Evolutionary conservation across 2,888 invertebrate genomes (phyloP), one percentile per base, ranked within the genome.

Genomic region (Melikaiella ostensackeni): DNA sequence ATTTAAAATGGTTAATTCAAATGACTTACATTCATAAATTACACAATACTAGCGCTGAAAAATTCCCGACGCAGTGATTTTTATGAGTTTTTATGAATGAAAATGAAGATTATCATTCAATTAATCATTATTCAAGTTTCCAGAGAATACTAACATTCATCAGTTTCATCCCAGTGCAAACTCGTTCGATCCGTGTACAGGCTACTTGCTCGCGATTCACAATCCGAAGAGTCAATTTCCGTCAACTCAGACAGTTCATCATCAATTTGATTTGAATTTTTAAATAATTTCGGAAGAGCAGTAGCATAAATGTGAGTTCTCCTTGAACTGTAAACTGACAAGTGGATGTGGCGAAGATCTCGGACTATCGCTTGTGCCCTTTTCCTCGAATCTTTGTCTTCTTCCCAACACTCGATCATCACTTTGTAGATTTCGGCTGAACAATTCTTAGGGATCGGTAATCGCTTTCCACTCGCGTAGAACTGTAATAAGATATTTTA

Each of bases 321-420:
- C 82, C 94, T 92, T 2, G 94, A 94, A 88, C 95, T 95, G 84
- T 93, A 95, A 5, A 94, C 94, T 92, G 95, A 94, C 88, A 96
- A 95, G 82, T 96, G 92, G 88, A 96, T 94, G 90, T 96, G 96
- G 92, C 96, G 96, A 84, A 97, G 94, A 92, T 97, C 96, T 89
- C 97, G 94, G 94, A 97, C 96, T 86, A 97, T 95, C 80, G 95
- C 95, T 92, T 97, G 97, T 75, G 96, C 97, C 85, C 96, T 95
- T 89, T 96, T 95, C 33, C 96, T 92, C 64, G 93, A 92, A 77
- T 94, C 94, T 9, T 95, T 95, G 89, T 96, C 95, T 75, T 93
- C 91, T 86, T 94, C 94, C 98, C 98, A 98, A 88, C 97, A 97
- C 86, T 96, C 96, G 79, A 93, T 92, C 94, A 97, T 95, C 62